phyloP scores from a whole-genome alignment of 2,113 vertebrate species.

The Rhagologus leucostigma region DNA sequence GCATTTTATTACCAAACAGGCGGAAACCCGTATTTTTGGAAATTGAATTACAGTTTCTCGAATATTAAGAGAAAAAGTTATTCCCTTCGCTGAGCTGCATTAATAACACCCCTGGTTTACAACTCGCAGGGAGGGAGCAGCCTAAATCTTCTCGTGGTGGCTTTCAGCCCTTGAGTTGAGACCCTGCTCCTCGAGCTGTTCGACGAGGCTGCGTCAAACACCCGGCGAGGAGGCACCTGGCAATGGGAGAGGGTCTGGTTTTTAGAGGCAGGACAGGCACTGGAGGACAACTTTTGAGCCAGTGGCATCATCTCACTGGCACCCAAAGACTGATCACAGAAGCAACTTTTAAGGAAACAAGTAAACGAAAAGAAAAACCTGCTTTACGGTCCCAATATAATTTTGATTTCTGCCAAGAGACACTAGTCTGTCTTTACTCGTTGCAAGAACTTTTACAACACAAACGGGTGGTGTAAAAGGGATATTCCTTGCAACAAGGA shows the following conservation, averaged over 20 bases:
- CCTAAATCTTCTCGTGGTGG: background rate
- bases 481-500: background rate
- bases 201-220: fast-evolving
- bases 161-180: background rate
- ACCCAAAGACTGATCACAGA: no score
- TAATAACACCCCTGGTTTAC: background rate
- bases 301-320: background rate
- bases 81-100: background rate
- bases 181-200: background rate
- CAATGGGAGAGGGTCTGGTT: background rate
- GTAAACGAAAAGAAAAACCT: background rate
- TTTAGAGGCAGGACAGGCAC: background rate
- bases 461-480: fast-evolving
- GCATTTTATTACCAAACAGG: background rate
- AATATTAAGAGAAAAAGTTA: background rate
- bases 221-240: background rate
- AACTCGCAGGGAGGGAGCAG: background rate
- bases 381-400: background rate
- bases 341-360: background rate
- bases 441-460: background rate
- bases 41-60: conserved; percentile 2
- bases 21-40: background rate
- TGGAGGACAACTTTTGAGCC: background rate
- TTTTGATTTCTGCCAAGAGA: background rate
- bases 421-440: fast-evolving